Evolutionary conservation across 2,113 vertebrate species (phyloP).

Genomic region (Misgurnus mizolepis): DNA sequence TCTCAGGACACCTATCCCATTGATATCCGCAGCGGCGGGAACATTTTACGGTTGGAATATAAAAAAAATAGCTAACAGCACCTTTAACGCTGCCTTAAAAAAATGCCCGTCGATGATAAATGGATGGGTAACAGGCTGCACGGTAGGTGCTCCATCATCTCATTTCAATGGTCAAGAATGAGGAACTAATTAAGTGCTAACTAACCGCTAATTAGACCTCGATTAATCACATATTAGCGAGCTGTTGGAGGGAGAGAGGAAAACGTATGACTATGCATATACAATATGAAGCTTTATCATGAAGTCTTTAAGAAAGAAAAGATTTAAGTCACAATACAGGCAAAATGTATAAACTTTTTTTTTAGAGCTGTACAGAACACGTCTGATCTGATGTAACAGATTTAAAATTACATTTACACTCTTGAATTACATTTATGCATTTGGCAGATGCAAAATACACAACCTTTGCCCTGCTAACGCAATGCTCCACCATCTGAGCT

Average conservation of each 20-base stretch:
- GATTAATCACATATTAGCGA: conserved; percentile 59
- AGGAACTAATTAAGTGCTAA: conserved; percentile 61
- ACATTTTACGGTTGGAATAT: background rate
- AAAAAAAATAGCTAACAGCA: background rate
- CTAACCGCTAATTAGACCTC: conserved; percentile 57
- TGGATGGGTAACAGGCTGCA: conserved; percentile 53
- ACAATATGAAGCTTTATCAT: conserved; percentile 17
- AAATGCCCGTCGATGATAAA: conserved; percentile 53
- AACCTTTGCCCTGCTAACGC: too few species aligned
- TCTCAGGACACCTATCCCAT: background rate
- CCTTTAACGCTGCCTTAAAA: conserved; percentile 39
- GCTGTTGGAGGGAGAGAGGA: conserved; percentile 54
- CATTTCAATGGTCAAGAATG: conserved; percentile 55
- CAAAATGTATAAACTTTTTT: conserved; percentile 12
- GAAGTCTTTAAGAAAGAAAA: conserved; percentile 19
- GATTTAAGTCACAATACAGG: conserved; percentile 22
- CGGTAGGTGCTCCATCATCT: conserved; percentile 56
- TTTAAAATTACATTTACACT: background rate
- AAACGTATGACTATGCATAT: conserved; percentile 49
- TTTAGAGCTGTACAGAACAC: conserved; percentile 15
- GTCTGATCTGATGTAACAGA: background rate
- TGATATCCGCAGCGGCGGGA: background rate
- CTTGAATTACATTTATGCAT: too few species aligned
- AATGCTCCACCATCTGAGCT: too few species aligned
- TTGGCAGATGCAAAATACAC: too few species aligned